phyloP scores from a whole-genome alignment of 2,113 vertebrate species.

The Sisor rabdophorus region DNA sequence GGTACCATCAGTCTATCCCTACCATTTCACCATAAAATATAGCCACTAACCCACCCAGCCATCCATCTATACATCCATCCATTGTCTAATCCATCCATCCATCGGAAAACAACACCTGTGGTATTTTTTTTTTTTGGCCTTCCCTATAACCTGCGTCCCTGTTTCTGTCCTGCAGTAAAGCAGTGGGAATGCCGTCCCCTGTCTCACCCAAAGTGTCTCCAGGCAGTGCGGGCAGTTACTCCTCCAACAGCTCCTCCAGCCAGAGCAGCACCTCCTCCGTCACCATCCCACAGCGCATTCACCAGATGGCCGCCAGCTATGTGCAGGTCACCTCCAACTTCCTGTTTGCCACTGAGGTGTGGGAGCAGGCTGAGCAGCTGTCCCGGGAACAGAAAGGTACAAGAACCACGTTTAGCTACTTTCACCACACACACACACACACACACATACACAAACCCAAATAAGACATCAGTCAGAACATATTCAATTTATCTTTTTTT shows the following conservation, averaged over 20 bases:
- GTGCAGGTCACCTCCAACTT: conserved; percentile 98
- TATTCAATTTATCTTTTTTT: too few species aligned
- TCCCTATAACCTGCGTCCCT: background rate
- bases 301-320: conserved; percentile 99
- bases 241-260: conserved; percentile 81
- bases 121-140: too few species aligned
- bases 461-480: too few species aligned
- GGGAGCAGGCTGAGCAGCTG: conserved; percentile 97
- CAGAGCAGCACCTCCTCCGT: conserved; percentile 87
- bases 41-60: too few species aligned
- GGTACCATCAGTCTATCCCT: too few species aligned
- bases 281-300: conserved; percentile 96
- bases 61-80: too few species aligned
- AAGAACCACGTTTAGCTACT: background rate
- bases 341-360: conserved; percentile 95
- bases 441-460: background rate
- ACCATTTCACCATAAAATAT: too few species aligned
- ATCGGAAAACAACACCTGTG: too few species aligned
- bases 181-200: conserved; percentile 91
- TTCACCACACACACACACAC: background rate
- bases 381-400: conserved; percentile 93
- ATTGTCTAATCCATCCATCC: too few species aligned
- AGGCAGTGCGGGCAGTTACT: conserved; percentile 86
- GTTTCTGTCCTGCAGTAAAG: conserved; percentile 76
- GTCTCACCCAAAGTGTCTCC: conserved; percentile 96